phyloP scores from a whole-genome alignment of 2,797 vertebrate species.

The Pipistrellus nathusii region DNA sequence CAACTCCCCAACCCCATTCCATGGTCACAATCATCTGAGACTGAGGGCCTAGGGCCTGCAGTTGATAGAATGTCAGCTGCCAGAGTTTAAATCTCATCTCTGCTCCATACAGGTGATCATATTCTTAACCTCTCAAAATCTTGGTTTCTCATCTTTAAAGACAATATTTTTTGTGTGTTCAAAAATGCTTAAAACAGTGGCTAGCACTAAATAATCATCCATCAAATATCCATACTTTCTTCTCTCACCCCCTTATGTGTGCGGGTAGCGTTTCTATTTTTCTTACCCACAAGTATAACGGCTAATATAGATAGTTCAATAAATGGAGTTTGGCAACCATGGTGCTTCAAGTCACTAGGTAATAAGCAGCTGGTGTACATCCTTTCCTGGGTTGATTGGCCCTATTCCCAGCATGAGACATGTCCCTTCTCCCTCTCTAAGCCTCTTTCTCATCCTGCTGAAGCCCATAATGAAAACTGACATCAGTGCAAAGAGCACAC shows the following conservation, averaged over 20 bases:
- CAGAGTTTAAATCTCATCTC: constrained; percentile 5
- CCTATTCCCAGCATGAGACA: background rate
- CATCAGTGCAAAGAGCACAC: background rate
- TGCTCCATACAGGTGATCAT: background rate
- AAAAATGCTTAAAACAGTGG: constrained; percentile 8
- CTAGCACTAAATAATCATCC: background rate
- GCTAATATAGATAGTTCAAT: background rate
- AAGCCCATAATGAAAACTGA: background rate
- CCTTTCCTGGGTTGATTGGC: background rate
- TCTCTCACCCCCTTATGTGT: background rate
- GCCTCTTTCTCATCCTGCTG: background rate
- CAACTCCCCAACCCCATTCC: background rate
- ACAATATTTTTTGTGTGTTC: constrained; percentile 45
- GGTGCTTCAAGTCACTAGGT: background rate
- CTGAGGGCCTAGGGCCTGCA: background rate
- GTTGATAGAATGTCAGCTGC: background rate
- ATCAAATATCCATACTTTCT: background rate
- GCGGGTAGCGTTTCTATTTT: background rate
- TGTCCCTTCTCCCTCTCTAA: background rate
- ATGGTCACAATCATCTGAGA: background rate
- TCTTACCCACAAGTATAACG: background rate
- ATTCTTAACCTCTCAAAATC: constrained; percentile 3
- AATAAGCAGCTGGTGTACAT: background rate
- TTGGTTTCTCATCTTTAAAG: constrained; percentile 22
- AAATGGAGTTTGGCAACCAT: background rate